phyloP scores from a whole-genome alignment of 2,113 vertebrate genomes.

The Siniperca knerii region DNA sequence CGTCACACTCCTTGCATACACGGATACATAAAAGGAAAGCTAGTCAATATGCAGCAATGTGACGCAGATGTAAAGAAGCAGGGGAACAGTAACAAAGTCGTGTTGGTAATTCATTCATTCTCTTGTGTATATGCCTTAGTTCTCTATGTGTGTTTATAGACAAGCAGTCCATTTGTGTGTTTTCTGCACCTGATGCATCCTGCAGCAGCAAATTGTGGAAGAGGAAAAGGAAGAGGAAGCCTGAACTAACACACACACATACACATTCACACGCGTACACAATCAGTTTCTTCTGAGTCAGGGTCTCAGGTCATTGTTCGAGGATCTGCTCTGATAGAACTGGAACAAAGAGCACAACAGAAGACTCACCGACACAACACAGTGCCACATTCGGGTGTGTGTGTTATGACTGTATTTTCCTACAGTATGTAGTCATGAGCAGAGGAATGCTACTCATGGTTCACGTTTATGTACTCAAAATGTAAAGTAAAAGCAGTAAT shows the following conservation, averaged over 20 bases:
- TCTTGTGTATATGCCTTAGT: background rate
- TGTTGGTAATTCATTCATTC: background rate
- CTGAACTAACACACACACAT: constrained; percentile 12
- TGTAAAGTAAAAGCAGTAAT: background rate
- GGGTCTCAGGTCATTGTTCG: constrained; percentile 61
- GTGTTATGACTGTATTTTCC: background rate
- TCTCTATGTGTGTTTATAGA: background rate
- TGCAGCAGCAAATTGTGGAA: constrained; percentile 29
- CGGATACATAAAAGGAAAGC: background rate
- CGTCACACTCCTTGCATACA: too few relatives aligned
- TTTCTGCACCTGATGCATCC: constrained; percentile 58
- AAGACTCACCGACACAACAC: background rate
- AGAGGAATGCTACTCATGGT: background rate
- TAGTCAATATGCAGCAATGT: background rate
- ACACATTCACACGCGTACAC: constrained; percentile 18
- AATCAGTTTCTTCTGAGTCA: constrained; percentile 59
- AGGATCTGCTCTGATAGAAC: constrained; percentile 39
- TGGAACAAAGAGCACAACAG: constrained; percentile 43
- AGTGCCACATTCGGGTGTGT: background rate
- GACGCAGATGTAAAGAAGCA: background rate
- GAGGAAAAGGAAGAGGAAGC: constrained; percentile 69
- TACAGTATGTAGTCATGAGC: background rate
- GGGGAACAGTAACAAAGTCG: background rate
- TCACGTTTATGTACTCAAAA: background rate
- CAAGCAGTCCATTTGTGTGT: background rate